Base-by-base conservation (phyloP, 2,888 invertebrate genomes). In the Rugalucina vietnamica region DNA sequence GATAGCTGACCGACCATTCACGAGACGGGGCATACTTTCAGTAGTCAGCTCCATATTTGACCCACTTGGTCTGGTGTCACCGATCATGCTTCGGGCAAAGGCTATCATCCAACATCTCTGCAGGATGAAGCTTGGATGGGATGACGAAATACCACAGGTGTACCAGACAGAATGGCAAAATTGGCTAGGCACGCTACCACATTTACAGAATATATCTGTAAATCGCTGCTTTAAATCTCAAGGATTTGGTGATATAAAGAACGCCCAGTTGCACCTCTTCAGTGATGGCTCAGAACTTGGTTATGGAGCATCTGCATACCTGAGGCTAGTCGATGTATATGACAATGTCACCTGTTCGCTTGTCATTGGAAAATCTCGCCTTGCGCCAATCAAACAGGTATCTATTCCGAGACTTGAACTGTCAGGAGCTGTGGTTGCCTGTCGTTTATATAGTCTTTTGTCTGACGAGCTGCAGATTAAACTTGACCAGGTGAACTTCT, bases 41-140 rank as follows among this genome's bases (percentile, higher is more conserved):
- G 75, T 81, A 14, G 79, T 87, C 10, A 89, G 87, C 73, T 85
- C 89, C 14, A 39, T 88, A 27, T 89, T 76, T 71, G 88, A 86
- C 71, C 88, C 88, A 24, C 76, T 89, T 34, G 88, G 89, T 60
- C 43, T 89, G 34, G 82, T 84, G 21, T 49, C 86, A 24, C 87
- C 84, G 34, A 60, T 82, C 36, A 75, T 81, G 18, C 57, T 90
- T 10, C 49, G 54, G 24, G 86, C 86, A 24, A 88, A 83, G 69
- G 27, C 34, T 12, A 54, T 90, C 24, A 27, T 86, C n/a, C 90
- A 89, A 70, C 57, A 79, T 14, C 29, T 86, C 5, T 88, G 83
- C 74, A 80, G 73, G 70, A 10, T 43, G 39, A 75, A 84, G 27
- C 18, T 83, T 36, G 83, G 79, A 18, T 90, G 89, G 87, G 89